Base-by-base conservation (phyloP, 2,113 vertebrate species). In the Aphyosemion australe region DNA sequence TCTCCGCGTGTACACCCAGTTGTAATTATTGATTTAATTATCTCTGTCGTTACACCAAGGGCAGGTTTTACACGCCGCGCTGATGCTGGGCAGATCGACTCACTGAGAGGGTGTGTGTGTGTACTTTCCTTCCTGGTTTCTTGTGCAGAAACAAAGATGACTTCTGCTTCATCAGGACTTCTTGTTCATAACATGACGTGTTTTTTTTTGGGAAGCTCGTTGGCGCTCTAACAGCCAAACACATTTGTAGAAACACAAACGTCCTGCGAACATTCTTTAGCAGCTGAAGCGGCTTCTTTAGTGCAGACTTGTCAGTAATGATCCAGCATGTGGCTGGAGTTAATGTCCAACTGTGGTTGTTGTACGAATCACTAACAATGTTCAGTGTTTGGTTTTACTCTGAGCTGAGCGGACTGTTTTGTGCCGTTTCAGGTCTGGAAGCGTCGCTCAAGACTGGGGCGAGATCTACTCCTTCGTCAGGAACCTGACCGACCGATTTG, bases 401-500 rank as follows among this genome's bases (percentile, higher is more conserved):
- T 63, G 73, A 72, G 48, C 53, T 34, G 12, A 43, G 34, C 61
- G 67, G 48, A 71, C 67, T 43, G 6, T 67, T 26, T 5, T 63
- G 43, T 72, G 58, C 87, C 43, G 21, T 85, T 86, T 26, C 89
- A 99, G 96, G 78, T 98, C 96, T 3, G 95, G 95, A 65, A 99
- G 97, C 0, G 95, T 99, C 1, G 67, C 92, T 0, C 48, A 65
- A 12, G 89, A 98, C 86, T 99, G 96, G 96, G 13, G 43, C 1
- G 92, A 97, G 80, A 99, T 99, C 66, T 96, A 94, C 79, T 82
- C 91, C 34, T 99, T 99, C 64, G 97, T 98, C 26, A 84, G 91
- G 55, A 94, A 95, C 49, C 93, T 99, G 32, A 96, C 95, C 0
- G 94, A 97, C 41, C 90, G 95, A 89, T 98, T 98, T 83, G 96